Evolutionary conservation across 2,113 vertebrate species (phyloP), one percentile per base, ranked within the genome.

Genomic region (Pituophis catenifer): DNA sequence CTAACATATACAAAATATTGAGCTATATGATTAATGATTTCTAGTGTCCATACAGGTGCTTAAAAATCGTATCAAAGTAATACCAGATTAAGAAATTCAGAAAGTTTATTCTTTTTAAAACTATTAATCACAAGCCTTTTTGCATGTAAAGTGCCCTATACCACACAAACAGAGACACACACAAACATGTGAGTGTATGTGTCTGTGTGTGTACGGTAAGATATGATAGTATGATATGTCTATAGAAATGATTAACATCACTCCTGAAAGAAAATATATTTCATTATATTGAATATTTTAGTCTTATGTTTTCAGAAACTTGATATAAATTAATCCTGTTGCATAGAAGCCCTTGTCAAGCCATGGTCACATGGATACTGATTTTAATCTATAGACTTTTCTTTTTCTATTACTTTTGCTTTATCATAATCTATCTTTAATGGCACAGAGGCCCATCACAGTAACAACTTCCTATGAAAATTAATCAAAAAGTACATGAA

Each of bases 11-110:
- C 93, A 94, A 93, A 95, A 93, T 62, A 93, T 1, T 94, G 94
- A 95, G 58, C 59, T 93, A 90, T 59, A 96, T 97, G 94, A 96
- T 94, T 95, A 95, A 97, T 96, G 94, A 94, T 90, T 96, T 93
- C 62, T 90, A 91, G 90, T 87, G 57, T 0, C 62, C 92, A 3
- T 95, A 94, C 94, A 91, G 70, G 50, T 95, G 65, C 90, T 97
- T 91, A 91, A 62, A 86, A 94, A 90, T 90, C 0, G 6, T 95
- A 96, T 95, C 93, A 96, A 95, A 95, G 93, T 95, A 92, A 94
- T 95, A 96, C 53, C 54, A 91, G 0, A 94, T 93, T 86, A 48
- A 93, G 92, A 48, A 81, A 88, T 95, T 95, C 52, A 62, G 44
- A n/a, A 90, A 91, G 11, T 92, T 13, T 17, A n/a, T 89, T 23